Evolutionary conservation across 2,797 vertebrate genomes (phyloP).

Genomic region (Pangasius mekongensis): DNA sequence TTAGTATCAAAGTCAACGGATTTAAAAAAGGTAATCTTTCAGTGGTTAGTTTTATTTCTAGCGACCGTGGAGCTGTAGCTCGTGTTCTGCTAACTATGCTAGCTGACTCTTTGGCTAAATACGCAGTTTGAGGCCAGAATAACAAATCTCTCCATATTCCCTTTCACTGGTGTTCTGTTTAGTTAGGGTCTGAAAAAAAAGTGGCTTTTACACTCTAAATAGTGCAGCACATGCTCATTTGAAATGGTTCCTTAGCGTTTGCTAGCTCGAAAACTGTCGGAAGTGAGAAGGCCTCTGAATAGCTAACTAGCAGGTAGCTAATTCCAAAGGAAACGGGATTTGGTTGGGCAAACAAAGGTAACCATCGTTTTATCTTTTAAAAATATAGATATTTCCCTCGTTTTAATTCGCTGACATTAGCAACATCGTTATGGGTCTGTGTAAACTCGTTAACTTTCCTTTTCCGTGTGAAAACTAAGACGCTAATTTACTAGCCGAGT

Average conservation of each 20-base stretch:
- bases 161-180: neutral
- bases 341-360: conserved; percentile 13
- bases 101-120: conserved; percentile 1
- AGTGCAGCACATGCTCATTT: neutral
- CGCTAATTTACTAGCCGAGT: neutral
- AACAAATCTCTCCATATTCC: neutral
- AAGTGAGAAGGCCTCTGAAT: conserved; percentile 21
- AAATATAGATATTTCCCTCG: no score
- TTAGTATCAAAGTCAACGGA: neutral
- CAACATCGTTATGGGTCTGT: neutral
- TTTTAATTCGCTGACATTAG: neutral
- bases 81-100: conserved; percentile 15
- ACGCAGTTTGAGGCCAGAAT: conserved; percentile 15
- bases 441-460: no score
- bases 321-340: neutral
- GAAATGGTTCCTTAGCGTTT: neutral
- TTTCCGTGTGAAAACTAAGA: neutral
- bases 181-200: neutral
- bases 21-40: neutral
- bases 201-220: neutral
- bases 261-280: neutral
- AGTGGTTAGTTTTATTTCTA: neutral
- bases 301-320: conserved; percentile 3
- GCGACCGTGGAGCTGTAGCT: neutral
- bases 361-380: neutral